Percentiles rank a stretch among this genome's conserved stretches.
These are phyloP conservation scores for Gobius niger DNA, from an alignment of 2,113 vertebrate genomes.

Conservation along the genomic window DNA sequence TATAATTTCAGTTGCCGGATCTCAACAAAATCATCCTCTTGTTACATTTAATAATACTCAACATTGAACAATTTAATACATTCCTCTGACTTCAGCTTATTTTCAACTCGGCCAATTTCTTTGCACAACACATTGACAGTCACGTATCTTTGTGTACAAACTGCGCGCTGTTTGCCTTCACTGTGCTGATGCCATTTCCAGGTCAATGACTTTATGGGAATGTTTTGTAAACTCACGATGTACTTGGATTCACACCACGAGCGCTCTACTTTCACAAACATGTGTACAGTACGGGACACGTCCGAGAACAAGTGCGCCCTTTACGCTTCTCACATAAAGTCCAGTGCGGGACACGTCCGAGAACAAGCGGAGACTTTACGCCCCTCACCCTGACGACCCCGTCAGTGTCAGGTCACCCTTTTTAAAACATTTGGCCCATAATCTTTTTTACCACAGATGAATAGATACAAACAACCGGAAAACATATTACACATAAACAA, in stretches of 20 bases:
- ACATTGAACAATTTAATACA: no score
- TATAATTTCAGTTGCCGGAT: not conserved
- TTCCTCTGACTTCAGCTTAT: no score
- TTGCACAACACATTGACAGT: constrained; percentile 2
- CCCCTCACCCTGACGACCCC: not conserved
- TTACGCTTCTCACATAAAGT: not conserved
- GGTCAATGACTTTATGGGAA: constrained; percentile 19
- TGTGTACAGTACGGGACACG: constrained; percentile 42
- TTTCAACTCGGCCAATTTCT: not conserved
- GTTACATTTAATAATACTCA: not conserved
- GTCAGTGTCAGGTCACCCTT: not conserved
- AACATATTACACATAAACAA: no score
- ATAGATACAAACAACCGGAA: not conserved
- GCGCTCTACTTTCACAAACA: not conserved
- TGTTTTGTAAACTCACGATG: constrained; percentile 4
- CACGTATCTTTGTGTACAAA: not conserved
- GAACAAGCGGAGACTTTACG: not conserved
- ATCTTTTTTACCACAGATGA: not conserved
- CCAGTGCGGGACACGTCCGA: constrained; percentile 48
- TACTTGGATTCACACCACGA: constrained; percentile 1
- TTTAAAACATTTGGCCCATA: not conserved
- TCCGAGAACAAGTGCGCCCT: constrained; percentile 17
- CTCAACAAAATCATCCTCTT: not conserved
- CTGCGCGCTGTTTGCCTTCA: not conserved
- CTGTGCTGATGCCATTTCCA: not conserved